Conservation (phyloP, 2,113 vertebrate genomes). For the Coreoperca whiteheadi region DNA sequence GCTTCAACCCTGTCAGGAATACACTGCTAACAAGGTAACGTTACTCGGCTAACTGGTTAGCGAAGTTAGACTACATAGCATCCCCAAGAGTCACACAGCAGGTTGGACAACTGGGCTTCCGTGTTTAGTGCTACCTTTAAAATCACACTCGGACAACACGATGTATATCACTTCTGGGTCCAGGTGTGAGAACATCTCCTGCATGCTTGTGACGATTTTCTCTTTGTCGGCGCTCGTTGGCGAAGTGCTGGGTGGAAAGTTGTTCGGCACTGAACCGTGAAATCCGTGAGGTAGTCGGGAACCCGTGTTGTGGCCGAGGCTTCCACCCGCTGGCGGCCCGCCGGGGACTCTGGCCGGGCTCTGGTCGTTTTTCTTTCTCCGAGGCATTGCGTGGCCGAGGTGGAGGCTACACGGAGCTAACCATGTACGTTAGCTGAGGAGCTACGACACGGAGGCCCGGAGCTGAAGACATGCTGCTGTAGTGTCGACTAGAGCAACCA, state of each 20-base stretch:
- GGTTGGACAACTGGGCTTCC: background rate
- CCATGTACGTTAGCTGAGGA: background rate
- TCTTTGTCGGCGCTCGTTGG: slow-evolving; percentile 75
- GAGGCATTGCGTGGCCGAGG: slow-evolving; percentile 86
- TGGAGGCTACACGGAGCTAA: slow-evolving; percentile 19
- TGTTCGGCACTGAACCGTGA: slow-evolving; percentile 40
- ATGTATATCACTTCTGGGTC: slow-evolving; percentile 95
- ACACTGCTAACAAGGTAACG: slow-evolving; percentile 11
- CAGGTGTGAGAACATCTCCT: slow-evolving; percentile 95
- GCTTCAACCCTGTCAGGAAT: background rate
- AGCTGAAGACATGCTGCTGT: slow-evolving; percentile 35
- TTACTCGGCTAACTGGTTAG: slow-evolving; percentile 40
- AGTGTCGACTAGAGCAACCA: background rate
- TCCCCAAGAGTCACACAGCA: slow-evolving; percentile 1
- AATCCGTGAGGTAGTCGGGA: slow-evolving; percentile 16
- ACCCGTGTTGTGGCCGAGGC: slow-evolving; percentile 29
- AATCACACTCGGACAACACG: slow-evolving; percentile 95
- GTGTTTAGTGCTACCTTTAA: slow-evolving; percentile 89
- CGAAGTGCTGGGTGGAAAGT: slow-evolving; percentile 39
- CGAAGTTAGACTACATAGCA: background rate
- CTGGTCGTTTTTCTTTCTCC: slow-evolving; percentile 88
- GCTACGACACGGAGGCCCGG: background rate
- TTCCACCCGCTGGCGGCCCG: slow-evolving; percentile 72
- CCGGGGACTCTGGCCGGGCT: slow-evolving; percentile 84
- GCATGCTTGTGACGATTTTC: slow-evolving; percentile 87